phyloP scores from a whole-genome alignment of 1,140 invertebrate genomes.

The Saccostrea echinata region DNA sequence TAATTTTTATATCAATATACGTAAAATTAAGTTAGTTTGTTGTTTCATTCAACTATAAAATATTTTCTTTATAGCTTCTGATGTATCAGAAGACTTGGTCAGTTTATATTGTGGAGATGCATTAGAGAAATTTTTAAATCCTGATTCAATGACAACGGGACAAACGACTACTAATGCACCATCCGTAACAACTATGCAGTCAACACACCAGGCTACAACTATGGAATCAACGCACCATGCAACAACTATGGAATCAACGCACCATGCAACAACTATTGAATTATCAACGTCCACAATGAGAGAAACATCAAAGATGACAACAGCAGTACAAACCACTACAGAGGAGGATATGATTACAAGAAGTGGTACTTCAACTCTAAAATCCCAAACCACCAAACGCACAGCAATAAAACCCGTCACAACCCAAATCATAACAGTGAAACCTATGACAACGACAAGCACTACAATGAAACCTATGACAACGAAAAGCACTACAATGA shows the following conservation, averaged over 20 bases:
- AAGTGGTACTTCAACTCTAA: neutral
- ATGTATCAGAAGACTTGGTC: neutral
- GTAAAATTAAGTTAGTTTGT: neutral
- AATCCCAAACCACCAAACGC: neutral
- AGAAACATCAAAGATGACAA: neutral
- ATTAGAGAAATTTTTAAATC: neutral
- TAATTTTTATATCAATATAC: no score
- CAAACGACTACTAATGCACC: neutral
- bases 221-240: no score
- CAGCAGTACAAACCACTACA: neutral
- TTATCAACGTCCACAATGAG: neutral
- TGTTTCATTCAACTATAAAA: neutral
- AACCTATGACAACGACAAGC: neutral
- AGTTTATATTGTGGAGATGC: slow-evolving; percentile 14
- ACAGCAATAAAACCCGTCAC: neutral
- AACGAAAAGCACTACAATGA: neutral
- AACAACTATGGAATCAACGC: no score
- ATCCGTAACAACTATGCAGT: neutral
- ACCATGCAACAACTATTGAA: neutral
- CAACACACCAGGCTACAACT: no score
- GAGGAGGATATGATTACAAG: neutral
- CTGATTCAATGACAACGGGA: neutral
- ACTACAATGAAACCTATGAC: neutral
- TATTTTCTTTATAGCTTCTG: neutral
- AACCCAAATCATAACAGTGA: neutral